Evolutionary conservation across 2,797 vertebrate genomes (phyloP).

Genomic region (Mormyrops attenuatus): DNA sequence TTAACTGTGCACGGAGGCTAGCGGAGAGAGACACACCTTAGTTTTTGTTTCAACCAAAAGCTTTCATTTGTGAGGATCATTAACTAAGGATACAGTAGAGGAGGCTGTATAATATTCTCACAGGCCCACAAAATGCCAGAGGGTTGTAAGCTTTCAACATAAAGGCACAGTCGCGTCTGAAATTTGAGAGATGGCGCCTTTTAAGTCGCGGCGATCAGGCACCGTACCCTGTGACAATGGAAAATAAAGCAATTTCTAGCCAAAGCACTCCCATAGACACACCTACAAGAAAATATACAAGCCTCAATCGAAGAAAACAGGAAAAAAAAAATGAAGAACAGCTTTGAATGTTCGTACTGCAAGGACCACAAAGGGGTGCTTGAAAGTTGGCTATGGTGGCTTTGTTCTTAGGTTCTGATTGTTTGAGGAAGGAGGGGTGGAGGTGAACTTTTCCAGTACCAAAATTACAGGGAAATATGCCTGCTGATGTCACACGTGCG

Average conservation of each 20-base stretch:
- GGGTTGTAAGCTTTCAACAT: background rate
- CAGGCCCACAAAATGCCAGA: background rate
- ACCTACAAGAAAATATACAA: slow-evolving; percentile 13
- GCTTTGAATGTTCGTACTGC: slow-evolving; percentile 68
- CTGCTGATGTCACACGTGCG: slow-evolving; percentile 46
- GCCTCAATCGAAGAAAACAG: slow-evolving; percentile 22
- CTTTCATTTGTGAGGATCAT: background rate
- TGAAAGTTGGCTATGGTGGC: slow-evolving; percentile 65
- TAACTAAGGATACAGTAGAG: slow-evolving; percentile 5
- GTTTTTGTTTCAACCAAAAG: background rate
- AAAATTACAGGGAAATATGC: slow-evolving; percentile 47
- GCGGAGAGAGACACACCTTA: slow-evolving; percentile 6
- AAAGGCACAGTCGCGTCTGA: background rate
- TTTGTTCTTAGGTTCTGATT: slow-evolving; percentile 56
- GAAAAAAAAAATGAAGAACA: slow-evolving; percentile 53
- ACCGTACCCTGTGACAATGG: background rate
- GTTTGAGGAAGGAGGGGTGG: slow-evolving; percentile 53
- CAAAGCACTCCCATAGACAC: slow-evolving; percentile 35
- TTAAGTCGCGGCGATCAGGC: background rate
- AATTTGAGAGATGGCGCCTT: background rate
- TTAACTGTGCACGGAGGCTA: background rate
- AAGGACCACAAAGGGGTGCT: slow-evolving; percentile 63
- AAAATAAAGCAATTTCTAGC: slow-evolving; percentile 43
- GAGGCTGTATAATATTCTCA: background rate
- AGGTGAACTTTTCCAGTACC: slow-evolving; percentile 50